Percentiles rank a stretch among this genome's conserved stretches.
Conservation (phyloP, 2,113 vertebrate species). For the Heterocephalus glaber region DNA sequence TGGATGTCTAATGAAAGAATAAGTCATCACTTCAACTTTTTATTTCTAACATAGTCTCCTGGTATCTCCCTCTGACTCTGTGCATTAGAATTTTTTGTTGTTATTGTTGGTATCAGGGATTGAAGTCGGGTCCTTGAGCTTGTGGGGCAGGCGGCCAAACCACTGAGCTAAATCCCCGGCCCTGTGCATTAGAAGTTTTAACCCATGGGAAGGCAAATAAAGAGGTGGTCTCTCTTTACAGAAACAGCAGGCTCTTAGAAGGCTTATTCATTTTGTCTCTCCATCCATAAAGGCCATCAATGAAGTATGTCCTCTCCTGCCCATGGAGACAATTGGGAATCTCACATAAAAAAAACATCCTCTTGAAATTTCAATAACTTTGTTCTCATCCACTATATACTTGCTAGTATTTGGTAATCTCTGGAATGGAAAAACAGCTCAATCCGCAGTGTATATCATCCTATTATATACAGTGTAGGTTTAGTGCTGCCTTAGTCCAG, state of each 20-base stretch:
- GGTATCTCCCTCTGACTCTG: neutral
- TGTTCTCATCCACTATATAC: neutral
- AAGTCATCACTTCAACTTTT: neutral
- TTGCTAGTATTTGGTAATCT: constrained; percentile 19
- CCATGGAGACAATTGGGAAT: neutral
- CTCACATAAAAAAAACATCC: neutral
- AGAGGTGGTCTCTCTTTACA: neutral
- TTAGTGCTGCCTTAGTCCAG: neutral
- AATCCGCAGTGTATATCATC: neutral
- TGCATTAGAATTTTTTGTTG: neutral
- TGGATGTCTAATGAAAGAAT: too few relatives aligned
- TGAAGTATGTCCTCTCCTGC: neutral
- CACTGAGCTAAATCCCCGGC: too few relatives aligned
- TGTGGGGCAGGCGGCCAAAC: too few relatives aligned
- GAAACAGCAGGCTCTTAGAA: neutral
- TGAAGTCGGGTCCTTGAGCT: too few relatives aligned
- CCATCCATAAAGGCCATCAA: neutral
- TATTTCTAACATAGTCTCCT: neutral
- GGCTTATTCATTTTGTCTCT: neutral
- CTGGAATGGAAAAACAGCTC: neutral
- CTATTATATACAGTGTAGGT: neutral
- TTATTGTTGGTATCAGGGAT: too few relatives aligned
- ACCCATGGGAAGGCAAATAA: neutral
- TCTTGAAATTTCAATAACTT: neutral
- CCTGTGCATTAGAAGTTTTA: neutral